Evolutionary conservation across 2,888 invertebrate genomes (phyloP), one percentile per base, ranked within the genome.

Genomic region (Watsonalla binaria): DNA sequence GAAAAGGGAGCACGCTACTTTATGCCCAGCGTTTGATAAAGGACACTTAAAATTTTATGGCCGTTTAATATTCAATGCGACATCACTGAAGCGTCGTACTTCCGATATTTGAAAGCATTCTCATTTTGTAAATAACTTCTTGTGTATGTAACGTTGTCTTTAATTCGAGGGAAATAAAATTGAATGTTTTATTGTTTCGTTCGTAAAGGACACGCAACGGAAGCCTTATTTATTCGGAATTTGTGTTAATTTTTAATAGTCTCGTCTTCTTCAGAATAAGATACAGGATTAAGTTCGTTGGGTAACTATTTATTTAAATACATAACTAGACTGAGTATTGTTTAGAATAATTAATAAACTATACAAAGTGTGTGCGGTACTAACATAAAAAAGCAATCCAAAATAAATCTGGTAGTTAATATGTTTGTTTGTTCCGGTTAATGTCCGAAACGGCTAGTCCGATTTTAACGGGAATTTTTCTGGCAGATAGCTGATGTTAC

Each of bases 21-120:
- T 49, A 49, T 49, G 49, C 39, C 37, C 39, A n/a, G 39, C 49
- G 35, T 49, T 39, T 49, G 49, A 49, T 49, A 49, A 49, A 49
- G 49, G 49, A 37, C 39, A 49, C 49, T 49, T 37, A 49, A 49
- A 15, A 49, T 49, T 39, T 49, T 49, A 49, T 49, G 37, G 37
- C 39, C 49, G 13, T 49, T 49, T 37, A 49, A 49, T 49, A 49
- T 49, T 49, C 48, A 48, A 48, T 48, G 33, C 34, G 34, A 34
- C 37, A 48, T 47, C 13, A 37, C 14, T 35, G 14, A 48, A 48
- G 37, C 37, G 37, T 42, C 5, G 42, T 13, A 33, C 37, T 48
- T 37, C 37, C 48, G 48, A 48, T 48, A 48, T 48, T 48, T 48
- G 37, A 14, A 48, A 48, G 35, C 42, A 42, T 42, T 42, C 35